Base-by-base conservation (phyloP, 2,113 vertebrate genomes). In the Melanostigma gelatinosum region DNA sequence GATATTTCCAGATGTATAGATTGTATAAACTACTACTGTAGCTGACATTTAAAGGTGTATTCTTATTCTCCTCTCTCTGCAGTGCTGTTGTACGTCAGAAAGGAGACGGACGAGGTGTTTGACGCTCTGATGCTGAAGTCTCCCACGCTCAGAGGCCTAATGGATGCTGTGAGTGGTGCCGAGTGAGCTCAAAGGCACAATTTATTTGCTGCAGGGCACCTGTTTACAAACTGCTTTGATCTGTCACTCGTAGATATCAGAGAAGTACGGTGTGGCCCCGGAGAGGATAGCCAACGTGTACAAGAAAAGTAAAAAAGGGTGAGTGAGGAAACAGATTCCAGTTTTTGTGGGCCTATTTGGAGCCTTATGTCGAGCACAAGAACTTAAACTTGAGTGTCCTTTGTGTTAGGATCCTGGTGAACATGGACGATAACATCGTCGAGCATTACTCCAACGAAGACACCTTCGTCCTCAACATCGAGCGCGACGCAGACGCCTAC, bases 231-330 rank as follows among this genome's bases (percentile, higher is more conserved):
- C 50, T 36, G 15, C 69, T 78, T 24, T 40, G 7, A 22, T 52
- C 71, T 87, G 5, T 88, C 22, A 9, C 64, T 67, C 84, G 32
- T 80, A 99, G 98, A 98, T 99, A 87, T 98, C 98, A 60, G 96
- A 97, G 86, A 99, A 99, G 85, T 99, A 98, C 0, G 96, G 96
- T 4, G 88, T 99, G 60, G 97, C 97, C 4, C 92, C 93, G 38
- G 97, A 99, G 93, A 97, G 97, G 92, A 97, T 98, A 83, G 87
- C 93, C 85, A 99, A 99, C 92, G 96, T 99, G 89, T 99, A 99
- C 92, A 99, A 99, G 95, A 99, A 97, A 86, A 99, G 97, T 94
- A 99, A 98, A 96, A 99, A 99, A 93, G 98, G 98, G 98, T 99
- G 94, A 97, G 97, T 80, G 52, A 9, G 20, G 22, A 72, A 10